A percentile compares a stretch with the other conserved stretches of the same genome.
These are phyloP conservation scores for Paedocypris sp. DNA, from an alignment of 2,113 vertebrate species.

Conservation along the genomic window DNA sequence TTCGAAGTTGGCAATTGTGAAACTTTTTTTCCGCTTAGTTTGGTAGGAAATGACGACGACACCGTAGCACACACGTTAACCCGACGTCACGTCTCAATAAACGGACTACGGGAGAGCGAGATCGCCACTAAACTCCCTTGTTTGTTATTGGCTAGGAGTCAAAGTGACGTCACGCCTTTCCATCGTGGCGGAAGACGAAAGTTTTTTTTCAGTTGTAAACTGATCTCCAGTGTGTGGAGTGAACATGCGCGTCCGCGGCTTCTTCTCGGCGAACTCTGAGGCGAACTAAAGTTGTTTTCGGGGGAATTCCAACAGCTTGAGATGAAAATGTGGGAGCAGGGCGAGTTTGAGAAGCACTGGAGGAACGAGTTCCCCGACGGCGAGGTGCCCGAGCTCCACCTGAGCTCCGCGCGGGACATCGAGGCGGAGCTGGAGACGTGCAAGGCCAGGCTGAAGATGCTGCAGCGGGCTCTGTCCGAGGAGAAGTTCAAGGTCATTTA, in stretches of 20 bases:
- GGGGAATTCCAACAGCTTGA: neutral
- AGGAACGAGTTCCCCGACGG: constrained; percentile 75
- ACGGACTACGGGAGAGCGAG: too few relatives aligned
- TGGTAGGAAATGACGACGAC: too few relatives aligned
- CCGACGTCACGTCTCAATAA: neutral
- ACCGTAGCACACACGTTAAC: too few relatives aligned
- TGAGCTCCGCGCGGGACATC: constrained; percentile 67
- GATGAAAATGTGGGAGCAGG: constrained; percentile 70
- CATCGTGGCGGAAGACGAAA: constrained; percentile 42
- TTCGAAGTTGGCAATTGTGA: too few relatives aligned
- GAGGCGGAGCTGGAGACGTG: constrained; percentile 73
- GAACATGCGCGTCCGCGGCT: neutral
- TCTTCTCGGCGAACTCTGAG: neutral
- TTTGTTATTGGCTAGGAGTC: constrained; percentile 30
- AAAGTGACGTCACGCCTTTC: constrained; percentile 29
- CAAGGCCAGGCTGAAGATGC: constrained; percentile 61
- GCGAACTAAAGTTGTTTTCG: neutral
- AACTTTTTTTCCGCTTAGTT: too few relatives aligned
- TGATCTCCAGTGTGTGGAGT: neutral
- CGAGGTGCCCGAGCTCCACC: constrained; percentile 63
- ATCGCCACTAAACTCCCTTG: too few relatives aligned
- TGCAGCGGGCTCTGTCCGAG: constrained; percentile 74
- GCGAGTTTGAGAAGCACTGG: constrained; percentile 80
- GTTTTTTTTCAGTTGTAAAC: constrained; percentile 26
- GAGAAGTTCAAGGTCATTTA: constrained; percentile 84